Conservation (phyloP, 2,888 invertebrate genomes). For the Drosophila koepferae region DNA sequence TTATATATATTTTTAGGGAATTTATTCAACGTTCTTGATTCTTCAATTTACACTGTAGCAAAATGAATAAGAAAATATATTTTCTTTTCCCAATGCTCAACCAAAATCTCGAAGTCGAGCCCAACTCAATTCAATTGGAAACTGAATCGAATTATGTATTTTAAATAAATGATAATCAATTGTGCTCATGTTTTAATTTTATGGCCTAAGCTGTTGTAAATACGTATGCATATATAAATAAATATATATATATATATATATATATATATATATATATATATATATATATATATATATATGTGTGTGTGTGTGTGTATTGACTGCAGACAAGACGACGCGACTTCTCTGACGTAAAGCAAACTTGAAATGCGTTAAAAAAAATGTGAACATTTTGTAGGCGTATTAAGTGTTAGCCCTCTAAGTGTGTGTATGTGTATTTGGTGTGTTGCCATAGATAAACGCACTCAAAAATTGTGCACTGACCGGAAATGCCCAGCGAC, state of each 20-base stretch:
- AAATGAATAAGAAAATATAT: neutral
- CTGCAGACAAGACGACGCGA: slow-evolving; percentile 26
- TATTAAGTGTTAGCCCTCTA: slow-evolving; percentile 34
- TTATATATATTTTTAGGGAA: neutral
- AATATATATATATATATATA: neutral
- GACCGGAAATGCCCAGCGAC: slow-evolving; percentile 50
- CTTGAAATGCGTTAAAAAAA: slow-evolving; percentile 38
- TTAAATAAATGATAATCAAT: slow-evolving; percentile 32
- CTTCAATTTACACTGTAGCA: neutral
- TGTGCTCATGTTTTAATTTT: slow-evolving; percentile 37
- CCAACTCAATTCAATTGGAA: slow-evolving; percentile 37
- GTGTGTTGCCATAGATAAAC: slow-evolving; percentile 46
- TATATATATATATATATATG: neutral
- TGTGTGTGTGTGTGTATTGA: slow-evolving; percentile 4
- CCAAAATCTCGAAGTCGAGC: neutral
- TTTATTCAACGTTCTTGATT: neutral
- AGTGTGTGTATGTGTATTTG: slow-evolving; percentile 5
- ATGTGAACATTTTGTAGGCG: slow-evolving; percentile 30
- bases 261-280: neutral
- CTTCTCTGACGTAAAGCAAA: slow-evolving; percentile 24
- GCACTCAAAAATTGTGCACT: slow-evolving; percentile 54
- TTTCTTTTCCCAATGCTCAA: neutral
- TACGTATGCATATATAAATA: too few species aligned
- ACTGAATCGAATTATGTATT: slow-evolving; percentile 38
- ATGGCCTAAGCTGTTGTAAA: neutral